A percentile compares a stretch with the other conserved stretches of the same genome.
These are phyloP conservation scores for Limanda limanda DNA, from an alignment of 2,113 vertebrate genomes.

Conservation along the genomic window DNA sequence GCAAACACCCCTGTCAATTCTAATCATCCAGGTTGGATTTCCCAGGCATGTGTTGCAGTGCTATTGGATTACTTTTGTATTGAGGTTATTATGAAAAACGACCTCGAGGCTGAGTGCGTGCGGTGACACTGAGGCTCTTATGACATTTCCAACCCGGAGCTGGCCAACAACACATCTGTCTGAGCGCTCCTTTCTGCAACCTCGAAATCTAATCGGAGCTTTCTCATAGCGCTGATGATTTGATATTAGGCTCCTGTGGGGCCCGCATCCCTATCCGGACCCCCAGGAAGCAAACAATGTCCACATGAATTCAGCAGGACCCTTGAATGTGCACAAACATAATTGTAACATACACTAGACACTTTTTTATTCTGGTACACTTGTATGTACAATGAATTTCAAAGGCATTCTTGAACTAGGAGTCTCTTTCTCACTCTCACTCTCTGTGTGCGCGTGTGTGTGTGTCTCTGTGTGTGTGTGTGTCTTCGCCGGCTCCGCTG, in stretches of 20 bases:
- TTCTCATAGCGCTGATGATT: conserved; percentile 64
- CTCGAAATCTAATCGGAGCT: conserved; percentile 69
- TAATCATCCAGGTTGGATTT: conserved; percentile 56
- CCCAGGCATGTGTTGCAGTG: conserved; percentile 54
- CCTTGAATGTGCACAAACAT: conserved; percentile 14
- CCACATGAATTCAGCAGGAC: conserved; percentile 27
- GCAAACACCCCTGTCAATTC: conserved; percentile 66
- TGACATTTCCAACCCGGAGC: conserved; percentile 67
- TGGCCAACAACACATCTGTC: conserved; percentile 70
- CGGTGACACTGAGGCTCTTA: conserved; percentile 63
- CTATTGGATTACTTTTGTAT: conserved; percentile 73
- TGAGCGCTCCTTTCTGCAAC: conserved; percentile 56
- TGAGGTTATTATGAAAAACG: conserved; percentile 76
- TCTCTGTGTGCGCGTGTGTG: conserved; percentile 27
- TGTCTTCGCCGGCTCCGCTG: conserved; percentile 79
- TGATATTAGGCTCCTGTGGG: conserved; percentile 54
- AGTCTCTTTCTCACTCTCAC: conserved; percentile 58
- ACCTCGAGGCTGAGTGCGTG: conserved; percentile 59
- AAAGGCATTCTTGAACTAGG: conserved; percentile 58
- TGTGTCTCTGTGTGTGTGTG: conserved; percentile 38
- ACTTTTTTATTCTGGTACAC: conserved; percentile 23
- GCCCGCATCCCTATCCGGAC: conserved; percentile 41
- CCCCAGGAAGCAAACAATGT: conserved; percentile 43
- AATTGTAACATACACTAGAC: conserved; percentile 36
- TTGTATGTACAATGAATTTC: conserved; percentile 51